Base-by-base conservation (phyloP, 2,113 vertebrate genomes). In the Uropsilus gracilis region DNA sequence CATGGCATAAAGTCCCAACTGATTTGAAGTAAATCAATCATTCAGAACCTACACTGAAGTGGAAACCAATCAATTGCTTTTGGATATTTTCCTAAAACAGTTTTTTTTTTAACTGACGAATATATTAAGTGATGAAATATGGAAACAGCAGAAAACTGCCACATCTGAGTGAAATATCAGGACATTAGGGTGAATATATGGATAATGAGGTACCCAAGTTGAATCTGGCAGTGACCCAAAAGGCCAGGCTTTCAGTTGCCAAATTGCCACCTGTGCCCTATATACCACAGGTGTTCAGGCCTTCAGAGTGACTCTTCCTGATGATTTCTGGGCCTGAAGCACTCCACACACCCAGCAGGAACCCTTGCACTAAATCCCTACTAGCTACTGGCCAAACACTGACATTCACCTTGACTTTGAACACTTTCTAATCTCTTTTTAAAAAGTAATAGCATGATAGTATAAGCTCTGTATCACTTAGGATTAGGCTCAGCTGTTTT, bases 231-330 rank as follows among this genome's bases (percentile, higher is more conserved):
- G 39, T 42, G 61, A 83, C 34, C 87, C 95, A 73, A 76, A 93
- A 86, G 78, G 5, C 75, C 64, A 82, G 83, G 57, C 50, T 89
- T 44, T 28, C 17, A n/a, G 37, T 48, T 95, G 94, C 95, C 96
- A 96, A 72, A 71, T 22, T 82, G 57, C 91, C 96, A 94, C 91
- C 95, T 97, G 95, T 89, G 96, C 83, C 95, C 97, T 95, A 91
- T 26, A 91, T 96, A 91, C 32, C 39, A 82, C 90, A 91, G 93
- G 91, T 95, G 86, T 89, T 64, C 90, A 63, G 39, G 24, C n/a
- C 85, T 88, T 69, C 83, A 55, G 89, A 72, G 34, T 28, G 30
- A 30, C 84, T 48, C 48, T 81, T 57, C 39, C 37, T 28, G 6
- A n/a, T 30, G 59, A 17, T 86, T 95, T 90, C 75, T 76, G 46